Evolutionary conservation across 2,888 invertebrate genomes (phyloP), one percentile per base, ranked within the genome.

Genomic region (Pterostichus madidus): DNA sequence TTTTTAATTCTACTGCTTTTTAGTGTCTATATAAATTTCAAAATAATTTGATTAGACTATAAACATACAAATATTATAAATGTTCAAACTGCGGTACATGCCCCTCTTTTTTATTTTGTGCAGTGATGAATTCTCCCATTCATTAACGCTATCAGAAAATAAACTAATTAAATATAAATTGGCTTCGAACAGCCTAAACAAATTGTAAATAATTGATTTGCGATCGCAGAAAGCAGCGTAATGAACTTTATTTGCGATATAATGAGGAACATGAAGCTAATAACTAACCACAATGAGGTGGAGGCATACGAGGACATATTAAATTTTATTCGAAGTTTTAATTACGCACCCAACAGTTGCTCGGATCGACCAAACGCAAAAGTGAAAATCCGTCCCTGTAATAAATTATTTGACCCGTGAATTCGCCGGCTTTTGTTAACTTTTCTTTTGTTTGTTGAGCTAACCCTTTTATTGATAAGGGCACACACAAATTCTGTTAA

Each of bases 401-500:
- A 73, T 80, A 80, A 80, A 71, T 80, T 80, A 71, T 80, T 71
- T 56, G 35, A 56, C 71, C 71, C 79, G 64, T 32, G 64, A 64
- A 79, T 64, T 32, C 46, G 79, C 52, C 5, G n/a, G 80, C 80
- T 53, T 68, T 73, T 80, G 71, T 80, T 39, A 53, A 71, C 39
- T 71, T 71, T 80, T 80, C 80, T 80, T 80, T 80, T 80, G 80
- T 80, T 52, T 71, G 64, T 52, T 52, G 53, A 80, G 53, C 53
- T 80, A 80, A 71, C 71, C 80, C 75, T 75, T 80, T 56, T 71
- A 80, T 71, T 73, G 80, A 80, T 80, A 80, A 80, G 35, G 68
- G 46, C 75, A 49, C 75, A 44, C 11, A 46, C 39, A 59, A 17
- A 44, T 78, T 39, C 46, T 44, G 15, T 78, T 78, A 35, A 17